These are phyloP conservation scores for Apamea sordens DNA, from an alignment of 2,888 invertebrate species.

Conservation along the genomic window DNA sequence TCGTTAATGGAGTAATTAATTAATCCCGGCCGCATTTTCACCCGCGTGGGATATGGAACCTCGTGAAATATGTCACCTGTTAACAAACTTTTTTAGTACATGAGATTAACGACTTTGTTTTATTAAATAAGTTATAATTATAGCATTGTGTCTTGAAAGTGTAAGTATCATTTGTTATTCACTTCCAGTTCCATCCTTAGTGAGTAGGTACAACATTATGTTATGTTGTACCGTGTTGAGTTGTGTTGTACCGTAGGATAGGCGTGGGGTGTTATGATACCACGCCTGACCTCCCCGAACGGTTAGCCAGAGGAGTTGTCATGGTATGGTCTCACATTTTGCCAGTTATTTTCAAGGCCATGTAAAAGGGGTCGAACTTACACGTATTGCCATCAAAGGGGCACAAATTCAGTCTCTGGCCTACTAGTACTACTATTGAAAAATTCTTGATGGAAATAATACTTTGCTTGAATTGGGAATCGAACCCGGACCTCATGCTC, in stretches of 20 bases:
- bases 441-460: no score
- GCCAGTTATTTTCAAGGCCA: background rate
- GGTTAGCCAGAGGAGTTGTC: background rate
- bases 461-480: no score
- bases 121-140: background rate
- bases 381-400: background rate
- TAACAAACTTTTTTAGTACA: slow-evolving; percentile 17
- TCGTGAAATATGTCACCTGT: slow-evolving; percentile 13
- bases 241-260: no score
- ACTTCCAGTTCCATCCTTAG: background rate
- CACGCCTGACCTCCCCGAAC: background rate
- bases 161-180: background rate
- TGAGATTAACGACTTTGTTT: slow-evolving; percentile 5
- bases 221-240: no score
- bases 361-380: background rate
- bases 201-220: background rate
- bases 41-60: slow-evolving; percentile 10
- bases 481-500: no score
- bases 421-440: no score
- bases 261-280: no score
- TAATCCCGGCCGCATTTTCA: slow-evolving; percentile 17
- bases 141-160: background rate
- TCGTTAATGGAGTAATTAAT: slow-evolving; percentile 50
- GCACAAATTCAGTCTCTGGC: no score
- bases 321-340: no score